Evolutionary conservation across 1,140 invertebrate species (phyloP).

Genomic region (Musca vetustissima): DNA sequence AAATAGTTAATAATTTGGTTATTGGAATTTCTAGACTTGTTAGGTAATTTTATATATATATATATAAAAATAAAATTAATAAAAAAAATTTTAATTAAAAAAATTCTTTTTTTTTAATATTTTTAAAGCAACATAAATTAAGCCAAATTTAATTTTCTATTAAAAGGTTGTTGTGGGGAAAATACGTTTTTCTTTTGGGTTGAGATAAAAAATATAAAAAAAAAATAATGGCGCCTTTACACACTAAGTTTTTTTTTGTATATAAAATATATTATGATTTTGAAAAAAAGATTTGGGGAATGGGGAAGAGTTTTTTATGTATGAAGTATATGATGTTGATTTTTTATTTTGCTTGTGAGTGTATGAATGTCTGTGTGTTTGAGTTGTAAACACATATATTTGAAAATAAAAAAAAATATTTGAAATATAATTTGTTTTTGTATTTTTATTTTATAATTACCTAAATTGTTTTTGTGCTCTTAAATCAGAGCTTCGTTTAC

Average conservation of each 20-base stretch:
- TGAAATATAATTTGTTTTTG: too few species aligned
- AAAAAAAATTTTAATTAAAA: too few species aligned
- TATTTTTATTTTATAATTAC: slow-evolving; percentile 23
- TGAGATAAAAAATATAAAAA: too few species aligned
- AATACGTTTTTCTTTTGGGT: too few species aligned
- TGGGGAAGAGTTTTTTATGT: too few species aligned
- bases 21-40: neutral
- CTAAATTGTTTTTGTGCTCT: slow-evolving; percentile 23
- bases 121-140: neutral
- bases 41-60: too few species aligned
- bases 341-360: neutral
- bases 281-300: too few species aligned
- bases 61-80: too few species aligned
- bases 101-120: neutral
- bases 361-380: neutral
- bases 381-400: neutral
- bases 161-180: neutral
- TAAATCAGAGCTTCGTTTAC: slow-evolving; percentile 22
- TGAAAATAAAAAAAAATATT: slow-evolving; percentile 3
- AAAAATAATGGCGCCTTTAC: slow-evolving; percentile 12
- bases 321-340: neutral
- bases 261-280: too few species aligned
- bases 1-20: neutral
- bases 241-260: slow-evolving; percentile 16
- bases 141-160: neutral